Base-by-base conservation (phyloP, 2,113 vertebrate genomes). In the Prinia subflava region DNA sequence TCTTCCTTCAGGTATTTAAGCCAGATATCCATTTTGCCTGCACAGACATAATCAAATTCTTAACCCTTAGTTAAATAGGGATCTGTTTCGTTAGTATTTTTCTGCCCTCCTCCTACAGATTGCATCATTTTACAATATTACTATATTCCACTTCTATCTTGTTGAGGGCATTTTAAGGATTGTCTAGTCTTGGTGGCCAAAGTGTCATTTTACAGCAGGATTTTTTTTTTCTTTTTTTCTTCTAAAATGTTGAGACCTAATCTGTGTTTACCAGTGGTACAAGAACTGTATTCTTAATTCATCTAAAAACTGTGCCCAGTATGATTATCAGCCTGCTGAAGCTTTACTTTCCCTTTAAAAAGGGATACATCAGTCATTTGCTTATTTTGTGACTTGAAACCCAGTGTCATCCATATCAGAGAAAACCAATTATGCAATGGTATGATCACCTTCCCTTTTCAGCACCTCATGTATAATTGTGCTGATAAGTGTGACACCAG, bases 401-500 rank as follows among this genome's bases (percentile, higher is more conserved):
- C 3, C 42, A 57, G 41, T 25, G 53, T 28, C 75, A 90, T 78
- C 52, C 41, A 42, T 67, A 65, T 70, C 53, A 94, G 20, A 83
- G 81, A 75, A 92, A 88, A 91, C 20, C 49, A 88, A 63, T 49
- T 82, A 65, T 52, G 60, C 42, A 89, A 27, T 63, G 41, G 56
- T 47, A 50, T 86, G 69, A 74, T 92, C 88, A 84, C 28, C 37
- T 92, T 89, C 74, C 63, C 37, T 77, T 85, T 93, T 75, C 60
- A 94, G 59, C 47, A 85, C 68, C 63, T 83, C 31, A 41, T 60
- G 55, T 89, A 60, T 89, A 95, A 95, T 93, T 86, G 90, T 20
- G 20, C 46, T 89, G 83, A 55, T 84, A 44, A 33, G 67, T 68
- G 70, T 92, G 52, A 89, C 71, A 94, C 65, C 78, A 80, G 56